These are phyloP conservation scores for Drosophila robusta DNA, from an alignment of 2,888 invertebrate genomes.

Conservation along the genomic window DNA sequence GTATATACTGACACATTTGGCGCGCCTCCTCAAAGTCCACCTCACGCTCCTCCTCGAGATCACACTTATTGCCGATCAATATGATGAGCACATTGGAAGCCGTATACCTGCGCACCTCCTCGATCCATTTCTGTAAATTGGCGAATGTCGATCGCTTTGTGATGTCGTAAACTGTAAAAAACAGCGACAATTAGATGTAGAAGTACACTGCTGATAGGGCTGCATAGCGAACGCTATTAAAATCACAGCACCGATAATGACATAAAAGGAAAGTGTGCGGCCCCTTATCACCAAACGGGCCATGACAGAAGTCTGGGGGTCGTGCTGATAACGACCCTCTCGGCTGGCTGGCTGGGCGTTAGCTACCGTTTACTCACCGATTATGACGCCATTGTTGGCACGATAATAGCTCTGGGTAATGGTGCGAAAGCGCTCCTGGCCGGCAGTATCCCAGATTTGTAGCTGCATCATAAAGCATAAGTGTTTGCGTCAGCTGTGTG, in stretches of 20 bases:
- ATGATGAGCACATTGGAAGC: conserved; percentile 96
- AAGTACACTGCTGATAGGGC: conserved; percentile 25
- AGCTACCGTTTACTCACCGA: conserved; percentile 87
- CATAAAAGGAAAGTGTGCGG: conserved; percentile 35
- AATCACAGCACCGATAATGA: conserved; percentile 50
- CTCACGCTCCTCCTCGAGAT: conserved; percentile 92
- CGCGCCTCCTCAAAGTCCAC: conserved; percentile 95
- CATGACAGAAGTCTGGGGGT: conserved; percentile 34
- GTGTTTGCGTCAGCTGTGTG: background rate
- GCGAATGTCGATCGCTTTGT: conserved; percentile 96
- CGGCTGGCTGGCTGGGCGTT: conserved; percentile 46
- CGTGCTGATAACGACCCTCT: conserved; percentile 33
- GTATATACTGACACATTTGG: conserved; percentile 93
- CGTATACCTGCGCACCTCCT: conserved; percentile 97
- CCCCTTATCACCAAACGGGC: conserved; percentile 38
- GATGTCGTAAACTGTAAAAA: conserved; percentile 93
- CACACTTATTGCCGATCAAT: conserved; percentile 96
- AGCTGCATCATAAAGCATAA: conserved; percentile 62
- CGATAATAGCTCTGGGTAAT: conserved; percentile 99
- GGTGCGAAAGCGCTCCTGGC: conserved; percentile 97
- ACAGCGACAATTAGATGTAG: conserved; percentile 8
- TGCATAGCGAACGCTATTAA: conserved; percentile 11
- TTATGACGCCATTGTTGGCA: conserved; percentile 97
- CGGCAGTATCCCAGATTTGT: conserved; percentile 99
- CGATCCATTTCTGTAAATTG: conserved; percentile 97